phyloP scores from a whole-genome alignment of 2,888 invertebrate species.

The Andrena fulva region DNA sequence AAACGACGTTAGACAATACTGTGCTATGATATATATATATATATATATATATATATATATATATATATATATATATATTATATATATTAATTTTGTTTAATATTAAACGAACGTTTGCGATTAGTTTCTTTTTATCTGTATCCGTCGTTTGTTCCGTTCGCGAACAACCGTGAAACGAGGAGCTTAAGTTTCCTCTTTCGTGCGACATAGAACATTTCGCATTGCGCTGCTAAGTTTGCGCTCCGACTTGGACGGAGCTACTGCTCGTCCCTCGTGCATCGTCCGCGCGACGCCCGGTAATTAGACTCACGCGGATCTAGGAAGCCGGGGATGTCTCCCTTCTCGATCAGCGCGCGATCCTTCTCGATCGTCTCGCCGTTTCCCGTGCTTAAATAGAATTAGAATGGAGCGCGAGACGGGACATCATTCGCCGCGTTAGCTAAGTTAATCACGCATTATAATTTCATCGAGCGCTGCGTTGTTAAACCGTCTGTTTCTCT shows the following conservation, averaged over 20 bases:
- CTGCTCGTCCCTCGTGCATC: not conserved
- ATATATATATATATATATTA: slow-evolving; percentile 19
- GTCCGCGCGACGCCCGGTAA: not conserved
- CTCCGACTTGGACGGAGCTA: slow-evolving; percentile 9
- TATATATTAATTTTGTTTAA: slow-evolving; percentile 24
- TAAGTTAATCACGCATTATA: slow-evolving; percentile 19
- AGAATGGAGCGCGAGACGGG: slow-evolving; percentile 20
- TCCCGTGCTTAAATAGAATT: slow-evolving; percentile 52
- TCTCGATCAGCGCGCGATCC: slow-evolving; percentile 21
- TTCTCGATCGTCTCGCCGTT: slow-evolving; percentile 35
- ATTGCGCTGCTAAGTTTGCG: slow-evolving; percentile 14
- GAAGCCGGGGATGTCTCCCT: slow-evolving; percentile 11
- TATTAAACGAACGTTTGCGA: slow-evolving; percentile 53
- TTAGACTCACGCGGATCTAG: slow-evolving; percentile 3
- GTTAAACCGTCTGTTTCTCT: slow-evolving; percentile 24
- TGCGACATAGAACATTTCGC: slow-evolving; percentile 15
- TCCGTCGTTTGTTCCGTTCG: slow-evolving; percentile 39
- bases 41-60: slow-evolving; percentile 35
- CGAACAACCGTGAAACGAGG: slow-evolving; percentile 26
- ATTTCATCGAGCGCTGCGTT: slow-evolving; percentile 43
- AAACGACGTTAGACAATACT: slow-evolving; percentile 60
- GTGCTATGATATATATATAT: slow-evolving; percentile 61
- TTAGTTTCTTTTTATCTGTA: slow-evolving; percentile 31
- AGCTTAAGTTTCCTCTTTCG: slow-evolving; percentile 30
- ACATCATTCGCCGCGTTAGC: slow-evolving; percentile 20